phyloP scores from a whole-genome alignment of 2,888 invertebrate species.

The Caenorhabditis uteleia region DNA sequence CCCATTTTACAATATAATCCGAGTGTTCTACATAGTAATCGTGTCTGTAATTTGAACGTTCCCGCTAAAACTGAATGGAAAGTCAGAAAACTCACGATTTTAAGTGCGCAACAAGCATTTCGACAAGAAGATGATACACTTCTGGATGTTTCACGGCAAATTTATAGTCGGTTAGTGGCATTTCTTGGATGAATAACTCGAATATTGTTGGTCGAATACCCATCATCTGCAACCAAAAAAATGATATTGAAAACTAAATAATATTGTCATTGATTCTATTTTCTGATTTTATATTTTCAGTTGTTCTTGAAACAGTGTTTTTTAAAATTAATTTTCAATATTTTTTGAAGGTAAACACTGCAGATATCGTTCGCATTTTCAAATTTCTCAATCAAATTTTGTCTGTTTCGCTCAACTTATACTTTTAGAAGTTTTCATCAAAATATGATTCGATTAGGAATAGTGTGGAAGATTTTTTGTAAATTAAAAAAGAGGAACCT shows the following conservation, averaged over 20 bases:
- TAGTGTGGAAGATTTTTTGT: no score
- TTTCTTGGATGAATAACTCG: slow-evolving; percentile 38
- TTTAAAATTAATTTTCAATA: neutral
- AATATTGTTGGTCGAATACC: slow-evolving; percentile 59
- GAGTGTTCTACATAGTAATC: slow-evolving; percentile 46
- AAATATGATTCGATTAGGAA: no score
- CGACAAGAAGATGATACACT: slow-evolving; percentile 26
- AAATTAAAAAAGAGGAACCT: no score
- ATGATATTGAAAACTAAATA: neutral
- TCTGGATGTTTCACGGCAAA: slow-evolving; percentile 31
- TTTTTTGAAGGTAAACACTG: no score
- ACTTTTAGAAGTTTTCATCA: no score
- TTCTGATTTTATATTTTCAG: no score
- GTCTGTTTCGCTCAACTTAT: no score
- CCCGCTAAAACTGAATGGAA: neutral
- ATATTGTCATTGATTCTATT: no score
- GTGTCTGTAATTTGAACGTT: slow-evolving; percentile 25
- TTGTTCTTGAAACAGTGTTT: slow-evolving; percentile 3
- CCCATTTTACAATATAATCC: slow-evolving; percentile 25
- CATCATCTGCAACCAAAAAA: slow-evolving; percentile 45
- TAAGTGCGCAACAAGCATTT: slow-evolving; percentile 25
- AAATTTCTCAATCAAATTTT: no score
- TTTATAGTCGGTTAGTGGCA: slow-evolving; percentile 24
- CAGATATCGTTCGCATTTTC: no score
- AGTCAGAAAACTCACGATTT: slow-evolving; percentile 19